Evolutionary conservation across 2,888 invertebrate genomes (phyloP), one percentile per base, ranked within the genome.

Genomic region (Nymphalis polychloros): DNA sequence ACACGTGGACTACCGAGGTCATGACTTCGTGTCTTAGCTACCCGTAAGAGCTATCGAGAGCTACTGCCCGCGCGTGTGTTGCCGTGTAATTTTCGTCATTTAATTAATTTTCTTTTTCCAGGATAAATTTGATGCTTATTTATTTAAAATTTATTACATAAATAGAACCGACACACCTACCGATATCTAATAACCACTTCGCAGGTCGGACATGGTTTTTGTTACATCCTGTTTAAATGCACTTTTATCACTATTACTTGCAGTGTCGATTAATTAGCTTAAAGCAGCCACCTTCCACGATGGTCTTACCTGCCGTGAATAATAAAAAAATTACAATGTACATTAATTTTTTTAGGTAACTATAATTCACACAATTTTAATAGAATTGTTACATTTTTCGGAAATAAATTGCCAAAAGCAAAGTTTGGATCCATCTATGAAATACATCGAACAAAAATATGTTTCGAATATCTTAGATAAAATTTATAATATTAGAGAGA

Each of bases 381-480:
- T 55, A n/a, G 55, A 55, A 55, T n/a, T 55, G 2, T 16, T 57
- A 19, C 8, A 41, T 19, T 41, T 57, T n/a, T 19, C n/a, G 31
- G 13, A 41, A 19, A 27, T 41, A 8, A 41, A n/a, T 6, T 35
- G 57, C 35, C n/a, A 55, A 13, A 17, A 7, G 7, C 27, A 27
- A 55, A 8, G 2, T n/a, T 31, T 16, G 16, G 19, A 57, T 57
- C n/a, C 57, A 8, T n/a, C 49, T 8, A 49, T 57, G 10, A 35
- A 57, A 57, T n/a, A 57, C 41, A 19, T 41, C 13, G 27, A 53
- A 53, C 16, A 27, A 53, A 53, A 53, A 27, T 20, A 53, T 27
- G 10, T 27, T 57, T 19, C 35, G 41, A 57, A 35, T n/a, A 10
- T 57, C 2, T 27, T 41, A 17, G 19, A 41, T 19, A 19, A 17